Evolutionary conservation across 2,113 vertebrate genomes (phyloP).

Genomic region (Prolemur simus): DNA sequence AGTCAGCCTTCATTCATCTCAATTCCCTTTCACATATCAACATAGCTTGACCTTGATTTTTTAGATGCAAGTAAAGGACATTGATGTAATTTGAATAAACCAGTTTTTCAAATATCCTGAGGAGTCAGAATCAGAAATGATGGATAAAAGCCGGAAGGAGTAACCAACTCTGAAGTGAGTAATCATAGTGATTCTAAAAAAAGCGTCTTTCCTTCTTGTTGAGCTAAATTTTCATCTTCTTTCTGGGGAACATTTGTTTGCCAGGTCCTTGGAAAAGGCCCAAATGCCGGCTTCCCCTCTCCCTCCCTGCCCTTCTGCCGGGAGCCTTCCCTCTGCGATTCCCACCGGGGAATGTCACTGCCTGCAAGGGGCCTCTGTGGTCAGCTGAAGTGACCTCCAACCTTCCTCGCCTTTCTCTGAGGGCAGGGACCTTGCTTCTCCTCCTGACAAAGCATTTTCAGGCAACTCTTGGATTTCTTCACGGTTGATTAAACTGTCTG

Average conservation of each 20-base stretch:
- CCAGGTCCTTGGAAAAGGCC: constrained; percentile 29
- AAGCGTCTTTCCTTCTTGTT: neutral
- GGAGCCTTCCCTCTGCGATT: neutral
- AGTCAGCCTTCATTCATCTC: neutral
- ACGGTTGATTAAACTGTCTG: constrained; percentile 75
- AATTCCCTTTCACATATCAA: constrained; percentile 42
- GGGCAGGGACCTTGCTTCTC: constrained; percentile 54
- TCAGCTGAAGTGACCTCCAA: constrained; percentile 41
- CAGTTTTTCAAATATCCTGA: constrained; percentile 21
- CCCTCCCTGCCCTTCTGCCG: neutral
- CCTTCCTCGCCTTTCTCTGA: constrained; percentile 30
- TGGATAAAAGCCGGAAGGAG: neutral
- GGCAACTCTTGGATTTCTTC: constrained; percentile 65
- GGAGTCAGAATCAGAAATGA: constrained; percentile 53
- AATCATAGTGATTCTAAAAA: neutral
- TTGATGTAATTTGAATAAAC: constrained; percentile 52
- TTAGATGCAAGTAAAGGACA: constrained; percentile 54
- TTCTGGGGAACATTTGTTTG: constrained; percentile 22
- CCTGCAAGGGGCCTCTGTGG: neutral
- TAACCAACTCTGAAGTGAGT: neutral
- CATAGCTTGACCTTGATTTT: constrained; percentile 67
- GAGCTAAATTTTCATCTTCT: neutral
- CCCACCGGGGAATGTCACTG: neutral
- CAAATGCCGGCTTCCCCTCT: neutral
- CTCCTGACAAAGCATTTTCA: constrained; percentile 67